Percentiles rank a stretch among this genome's conserved stretches.
phyloP scores from a whole-genome alignment of 2,113 vertebrate species.

The Anguilla japonica region DNA sequence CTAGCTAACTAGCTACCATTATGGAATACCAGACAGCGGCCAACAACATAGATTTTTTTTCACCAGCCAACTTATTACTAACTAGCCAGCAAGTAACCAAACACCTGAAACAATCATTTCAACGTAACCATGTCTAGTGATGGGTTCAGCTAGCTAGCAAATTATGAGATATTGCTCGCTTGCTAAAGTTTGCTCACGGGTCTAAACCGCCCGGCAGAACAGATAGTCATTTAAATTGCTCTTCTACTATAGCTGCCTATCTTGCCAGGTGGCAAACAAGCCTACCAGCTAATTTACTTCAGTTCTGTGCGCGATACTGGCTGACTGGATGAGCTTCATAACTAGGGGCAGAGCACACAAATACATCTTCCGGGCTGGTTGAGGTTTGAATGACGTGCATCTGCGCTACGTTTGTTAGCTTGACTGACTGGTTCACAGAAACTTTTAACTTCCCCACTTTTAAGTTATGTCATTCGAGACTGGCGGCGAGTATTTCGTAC shows the following conservation, averaged over 20 bases:
- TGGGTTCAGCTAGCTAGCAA: too few species aligned
- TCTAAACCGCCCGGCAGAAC: too few species aligned
- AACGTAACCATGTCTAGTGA: too few species aligned
- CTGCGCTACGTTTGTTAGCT: background rate
- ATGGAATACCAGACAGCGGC: background rate
- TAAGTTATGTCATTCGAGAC: background rate
- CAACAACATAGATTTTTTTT: background rate
- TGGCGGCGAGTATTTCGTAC: background rate
- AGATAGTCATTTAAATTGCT: too few species aligned
- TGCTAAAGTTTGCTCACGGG: too few species aligned
- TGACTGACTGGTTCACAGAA: background rate
- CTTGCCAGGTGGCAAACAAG: background rate
- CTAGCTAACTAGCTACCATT: background rate
- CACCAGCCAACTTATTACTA: too few species aligned
- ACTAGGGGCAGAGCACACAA: background rate
- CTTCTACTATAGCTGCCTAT: background rate
- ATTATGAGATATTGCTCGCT: too few species aligned
- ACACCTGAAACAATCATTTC: too few species aligned
- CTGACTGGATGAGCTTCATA: background rate
- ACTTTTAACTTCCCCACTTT: background rate
- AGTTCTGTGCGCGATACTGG: too few species aligned
- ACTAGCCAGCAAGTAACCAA: too few species aligned
- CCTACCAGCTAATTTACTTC: too few species aligned
- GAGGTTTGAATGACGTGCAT: constrained; percentile 7
- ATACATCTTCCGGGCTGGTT: constrained; percentile 13